Evolutionary conservation across 2,888 invertebrate genomes (phyloP), one percentile per base, ranked within the genome.

Genomic region (Trissonchulus latispiculum): DNA sequence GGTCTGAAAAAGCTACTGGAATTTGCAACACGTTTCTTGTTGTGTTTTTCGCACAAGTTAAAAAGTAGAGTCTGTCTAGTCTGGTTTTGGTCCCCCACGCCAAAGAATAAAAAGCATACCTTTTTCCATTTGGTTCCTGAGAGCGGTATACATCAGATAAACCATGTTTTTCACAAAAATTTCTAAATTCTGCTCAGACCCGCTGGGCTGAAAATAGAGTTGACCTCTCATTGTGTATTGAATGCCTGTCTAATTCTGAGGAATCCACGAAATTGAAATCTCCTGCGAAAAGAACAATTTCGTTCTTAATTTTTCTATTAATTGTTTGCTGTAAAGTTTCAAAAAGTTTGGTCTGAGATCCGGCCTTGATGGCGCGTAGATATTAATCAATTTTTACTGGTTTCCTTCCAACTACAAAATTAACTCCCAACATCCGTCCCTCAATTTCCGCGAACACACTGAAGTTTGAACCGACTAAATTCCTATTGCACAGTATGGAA

Each of bases 361-460:
- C 23, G 48, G 48, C 23, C 8, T 23, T 48, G 48, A 48, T 23
- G 48, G 48, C 3, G 69, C 69, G 36, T 68, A 68, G 3, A 68
- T n/a, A 35, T 36, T 36, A 35, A 33, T 33, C 3, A 68, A 35
- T 35, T 8, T n/a, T 8, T 33, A 23, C n/a, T 28, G 29, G 8
- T 33, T 68, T 33, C 3, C 8, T n/a, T 23, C 36, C n/a, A 36
- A 23, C 8, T 35, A 15, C 3, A 8, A 23, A 23, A 2, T 23
- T 33, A 8, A 31, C n/a, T 32, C 3, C 69, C 28, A 68, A 36
- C 8, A 36, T n/a, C n/a, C 69, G 31, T 35, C 69, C 69, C 8
- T 68, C 36, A 33, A 68, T 68, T 33, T 68, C 69, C n/a, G 36
- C 33, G 48, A 48, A n/a, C n/a, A n/a, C n/a, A n/a, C n/a, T n/a